phyloP scores from a whole-genome alignment of 2,888 invertebrate species.

The Smittia sp. region DNA sequence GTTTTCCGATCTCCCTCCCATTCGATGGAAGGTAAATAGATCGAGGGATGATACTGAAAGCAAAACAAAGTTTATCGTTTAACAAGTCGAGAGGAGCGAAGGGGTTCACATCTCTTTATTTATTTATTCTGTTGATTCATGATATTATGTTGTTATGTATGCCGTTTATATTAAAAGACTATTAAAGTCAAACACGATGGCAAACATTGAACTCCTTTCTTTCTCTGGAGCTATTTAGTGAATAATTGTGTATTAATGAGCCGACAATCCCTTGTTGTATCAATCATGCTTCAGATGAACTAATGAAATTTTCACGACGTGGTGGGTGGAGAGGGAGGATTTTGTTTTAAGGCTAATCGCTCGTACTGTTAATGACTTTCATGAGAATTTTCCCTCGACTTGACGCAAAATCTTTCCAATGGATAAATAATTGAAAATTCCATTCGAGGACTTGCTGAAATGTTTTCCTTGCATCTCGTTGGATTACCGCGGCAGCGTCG shows the following conservation, averaged over 20 bases:
- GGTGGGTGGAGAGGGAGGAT: no score
- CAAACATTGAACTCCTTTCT: conserved; percentile 27
- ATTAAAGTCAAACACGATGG: conserved; percentile 35
- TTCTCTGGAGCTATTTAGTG: background rate
- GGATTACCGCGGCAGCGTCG: background rate
- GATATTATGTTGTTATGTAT: conserved; percentile 14
- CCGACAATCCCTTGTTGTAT: conserved; percentile 27
- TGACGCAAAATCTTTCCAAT: no score
- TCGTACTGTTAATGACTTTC: no score
- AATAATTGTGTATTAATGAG: conserved; percentile 32
- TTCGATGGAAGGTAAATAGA: conserved; percentile 28
- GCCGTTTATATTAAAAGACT: conserved; percentile 5
- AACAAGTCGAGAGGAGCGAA: conserved; percentile 4
- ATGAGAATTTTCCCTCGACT: no score
- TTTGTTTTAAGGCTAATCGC: no score
- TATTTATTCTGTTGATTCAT: conserved; percentile 16
- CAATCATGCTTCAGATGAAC: conserved; percentile 27
- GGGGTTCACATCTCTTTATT: conserved; percentile 2
- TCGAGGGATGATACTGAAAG: conserved; percentile 28
- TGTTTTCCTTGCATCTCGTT: background rate
- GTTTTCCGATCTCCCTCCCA: no score
- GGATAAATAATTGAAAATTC: no score
- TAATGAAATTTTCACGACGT: conserved; percentile 14
- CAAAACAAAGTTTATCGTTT: background rate
- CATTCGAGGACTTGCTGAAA: no score